Evolutionary conservation across 2,113 vertebrate genomes (phyloP).

Genomic region (Psilopogon haemacephalus): DNA sequence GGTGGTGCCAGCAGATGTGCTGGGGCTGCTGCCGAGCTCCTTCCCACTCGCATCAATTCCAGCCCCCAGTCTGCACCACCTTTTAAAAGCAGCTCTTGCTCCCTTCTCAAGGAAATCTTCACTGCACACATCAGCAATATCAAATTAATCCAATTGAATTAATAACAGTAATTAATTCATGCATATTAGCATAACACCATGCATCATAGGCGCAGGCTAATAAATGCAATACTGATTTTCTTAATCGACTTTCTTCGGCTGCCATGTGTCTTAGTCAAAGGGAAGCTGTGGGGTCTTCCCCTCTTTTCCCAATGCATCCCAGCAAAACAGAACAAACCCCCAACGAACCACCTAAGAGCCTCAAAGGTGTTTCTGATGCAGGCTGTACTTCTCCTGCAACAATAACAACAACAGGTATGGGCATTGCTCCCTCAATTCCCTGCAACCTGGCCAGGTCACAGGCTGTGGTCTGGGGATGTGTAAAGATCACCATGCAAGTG

Average conservation of each 20-base stretch:
- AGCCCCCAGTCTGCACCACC: neutral
- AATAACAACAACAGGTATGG: neutral
- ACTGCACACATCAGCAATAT: conserved; percentile 25
- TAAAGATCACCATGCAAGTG: neutral
- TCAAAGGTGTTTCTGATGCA: neutral
- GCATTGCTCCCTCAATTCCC: neutral
- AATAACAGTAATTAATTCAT: conserved; percentile 73
- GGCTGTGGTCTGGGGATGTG: neutral
- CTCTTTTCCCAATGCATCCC: neutral
- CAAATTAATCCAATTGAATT: conserved; percentile 71
- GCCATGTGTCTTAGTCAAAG: conserved; percentile 55
- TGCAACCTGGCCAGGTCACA: neutral
- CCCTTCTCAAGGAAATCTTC: conserved; percentile 37
- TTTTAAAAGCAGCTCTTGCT: neutral
- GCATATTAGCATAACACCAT: conserved; percentile 70
- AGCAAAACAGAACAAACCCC: neutral
- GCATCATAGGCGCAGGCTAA: conserved; percentile 68
- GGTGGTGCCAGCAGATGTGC: conserved; percentile 39
- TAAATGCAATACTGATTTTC: conserved; percentile 72
- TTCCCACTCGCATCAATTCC: neutral
- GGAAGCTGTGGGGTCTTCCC: conserved; percentile 35
- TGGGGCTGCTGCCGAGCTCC: neutral
- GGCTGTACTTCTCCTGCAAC: neutral
- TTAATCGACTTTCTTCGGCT: conserved; percentile 58
- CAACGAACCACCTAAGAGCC: neutral